Base-by-base conservation (phyloP, 2,113 vertebrate genomes). In the Manacus vitellinus region DNA sequence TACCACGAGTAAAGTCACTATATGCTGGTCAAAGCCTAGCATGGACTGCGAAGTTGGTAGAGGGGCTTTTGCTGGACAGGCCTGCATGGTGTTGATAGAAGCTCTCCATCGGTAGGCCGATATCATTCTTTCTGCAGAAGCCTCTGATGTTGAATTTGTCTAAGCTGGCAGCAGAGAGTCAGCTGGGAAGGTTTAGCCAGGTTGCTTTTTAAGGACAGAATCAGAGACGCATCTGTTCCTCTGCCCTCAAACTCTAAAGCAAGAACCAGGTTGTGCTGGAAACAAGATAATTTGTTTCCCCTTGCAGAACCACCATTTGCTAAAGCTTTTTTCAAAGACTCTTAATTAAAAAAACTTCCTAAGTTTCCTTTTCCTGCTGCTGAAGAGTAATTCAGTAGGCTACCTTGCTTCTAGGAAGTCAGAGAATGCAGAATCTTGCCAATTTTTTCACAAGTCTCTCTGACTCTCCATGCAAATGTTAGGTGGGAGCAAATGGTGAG, bases 361-460 rank as follows among this genome's bases (percentile, higher is more conserved):
- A 52, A 55, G 27, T 21, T 73, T 89, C 58, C 93, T 80, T 73
- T 74, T 80, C 18, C 15, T 72, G 30, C 65, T 66, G 88, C 55
- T 67, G 33, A 44, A 44, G 22, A 18, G 67, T 77, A 31, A 19
- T 92, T 96, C 46, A 63, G 4, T 44, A 73, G 39, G 14, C 31
- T 39, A 6, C 62, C 73, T 94, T 66, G 46, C 56, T 52, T 93
- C 63, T 86, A 58, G 78, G 75, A 93, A 51, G 78, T 92, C 10
- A 5, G n/a, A 68, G 39, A 88, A 51, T 30, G 41, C 27, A 24
- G 0, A 24, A 43, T 59, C 73, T 91, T 68, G 59, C 12, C 27
- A 22, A 0, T 58, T 88, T 76, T 66, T 55, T 90, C 31, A 20
- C 11, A 21, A 35, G 43, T 55, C 63, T 61, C 24, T 74, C 41